phyloP scores from a whole-genome alignment of 1,140 invertebrate genomes.

The Bombus waltoni region DNA sequence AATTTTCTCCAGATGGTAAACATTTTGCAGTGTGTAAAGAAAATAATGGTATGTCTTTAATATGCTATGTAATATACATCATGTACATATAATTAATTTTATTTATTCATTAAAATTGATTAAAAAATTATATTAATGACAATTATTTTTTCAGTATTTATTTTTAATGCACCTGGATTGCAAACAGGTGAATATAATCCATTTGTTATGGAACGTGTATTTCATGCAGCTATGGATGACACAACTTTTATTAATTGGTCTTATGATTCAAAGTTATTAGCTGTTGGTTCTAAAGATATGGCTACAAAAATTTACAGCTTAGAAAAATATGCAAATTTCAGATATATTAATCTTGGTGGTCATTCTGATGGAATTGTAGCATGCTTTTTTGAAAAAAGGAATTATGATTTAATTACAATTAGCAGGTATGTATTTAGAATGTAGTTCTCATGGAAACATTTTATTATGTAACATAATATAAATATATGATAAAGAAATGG shows the following conservation, averaged over 20 bases:
- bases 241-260: conserved; percentile 96
- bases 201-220: conserved; percentile 93
- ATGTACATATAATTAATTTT: neutral
- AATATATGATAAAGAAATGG: conserved; percentile 84
- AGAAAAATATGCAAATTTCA: conserved; percentile 89
- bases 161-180: conserved; percentile 93
- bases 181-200: conserved; percentile 93
- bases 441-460: neutral
- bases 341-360: conserved; percentile 88
- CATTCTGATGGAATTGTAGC: conserved; percentile 92
- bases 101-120: neutral
- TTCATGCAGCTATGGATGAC: conserved; percentile 90
- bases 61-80: conserved; percentile 7
- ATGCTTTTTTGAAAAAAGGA: conserved; percentile 94
- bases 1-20: conserved; percentile 97
- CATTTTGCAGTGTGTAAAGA: conserved; percentile 95
- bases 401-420: conserved; percentile 91
- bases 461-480: neutral
- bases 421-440: conserved; percentile 83
- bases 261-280: conserved; percentile 92
- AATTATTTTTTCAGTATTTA: conserved; percentile 86
- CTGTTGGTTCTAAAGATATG: conserved; percentile 94
- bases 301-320: conserved; percentile 91
- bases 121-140: conserved; percentile 21
- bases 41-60: conserved; percentile 86